Evolutionary conservation across 2,888 invertebrate genomes (phyloP).

Genomic region (Eremobia ochroleuca): DNA sequence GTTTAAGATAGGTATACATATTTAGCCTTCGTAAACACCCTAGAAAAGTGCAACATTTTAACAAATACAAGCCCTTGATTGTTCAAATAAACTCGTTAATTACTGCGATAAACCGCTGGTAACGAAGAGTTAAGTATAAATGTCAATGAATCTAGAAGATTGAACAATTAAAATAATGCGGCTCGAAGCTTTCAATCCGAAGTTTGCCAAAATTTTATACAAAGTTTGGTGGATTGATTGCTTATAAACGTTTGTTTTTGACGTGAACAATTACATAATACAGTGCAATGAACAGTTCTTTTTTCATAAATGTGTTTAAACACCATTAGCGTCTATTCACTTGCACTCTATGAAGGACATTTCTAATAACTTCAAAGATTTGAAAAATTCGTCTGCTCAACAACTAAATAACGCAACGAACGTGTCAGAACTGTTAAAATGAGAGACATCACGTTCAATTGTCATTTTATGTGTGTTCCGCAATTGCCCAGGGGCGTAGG

Average conservation of each 20-base stretch:
- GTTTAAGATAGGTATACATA: no score
- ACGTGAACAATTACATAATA: background rate
- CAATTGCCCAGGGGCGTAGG: background rate
- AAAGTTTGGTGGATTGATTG: constrained; percentile 33
- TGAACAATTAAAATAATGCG: constrained; percentile 34
- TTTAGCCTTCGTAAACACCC: background rate
- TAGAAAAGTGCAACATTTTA: background rate
- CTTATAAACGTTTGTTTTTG: constrained; percentile 10
- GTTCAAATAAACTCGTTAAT: constrained; percentile 11
- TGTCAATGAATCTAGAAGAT: background rate
- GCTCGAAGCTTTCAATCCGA: background rate
- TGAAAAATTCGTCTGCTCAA: background rate
- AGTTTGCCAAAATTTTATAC: background rate
- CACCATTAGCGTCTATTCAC: background rate
- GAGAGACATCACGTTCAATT: background rate
- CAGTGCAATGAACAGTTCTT: background rate
- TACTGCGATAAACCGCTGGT: constrained; percentile 12
- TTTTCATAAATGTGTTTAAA: background rate
- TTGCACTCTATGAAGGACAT: background rate
- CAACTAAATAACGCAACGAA: background rate
- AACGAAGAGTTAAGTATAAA: constrained; percentile 24
- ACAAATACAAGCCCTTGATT: background rate
- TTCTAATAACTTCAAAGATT: background rate
- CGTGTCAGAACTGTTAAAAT: background rate
- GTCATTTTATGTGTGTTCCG: background rate